A percentile compares a stretch with the other conserved stretches of the same genome.
These are phyloP conservation scores for Hermodice carunculata DNA, from an alignment of 2,888 invertebrate genomes.

Conservation along the genomic window DNA sequence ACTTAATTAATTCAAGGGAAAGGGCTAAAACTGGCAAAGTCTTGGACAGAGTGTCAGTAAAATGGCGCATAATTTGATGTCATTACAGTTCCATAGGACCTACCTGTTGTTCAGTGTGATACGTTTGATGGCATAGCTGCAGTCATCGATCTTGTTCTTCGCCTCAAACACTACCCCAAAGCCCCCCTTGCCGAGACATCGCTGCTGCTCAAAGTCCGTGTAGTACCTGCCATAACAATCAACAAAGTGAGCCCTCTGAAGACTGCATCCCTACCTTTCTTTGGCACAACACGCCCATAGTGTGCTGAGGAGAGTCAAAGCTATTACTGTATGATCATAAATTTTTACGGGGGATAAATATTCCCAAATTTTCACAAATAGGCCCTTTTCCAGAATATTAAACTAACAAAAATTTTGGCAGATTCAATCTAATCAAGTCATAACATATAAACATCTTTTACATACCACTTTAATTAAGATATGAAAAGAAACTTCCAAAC, in stretches of 20 bases:
- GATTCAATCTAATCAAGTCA: no score
- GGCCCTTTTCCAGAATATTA: no score
- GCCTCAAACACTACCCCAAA: slow-evolving; percentile 98
- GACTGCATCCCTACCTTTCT: background rate
- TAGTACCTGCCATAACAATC: slow-evolving; percentile 76
- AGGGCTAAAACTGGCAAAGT: no score
- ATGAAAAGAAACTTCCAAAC: no score
- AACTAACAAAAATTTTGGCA: no score
- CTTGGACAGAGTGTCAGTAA: no score
- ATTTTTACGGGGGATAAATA: background rate
- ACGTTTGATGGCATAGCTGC: slow-evolving; percentile 94
- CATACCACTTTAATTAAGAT: no score
- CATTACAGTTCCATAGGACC: no score
- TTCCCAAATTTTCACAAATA: no score
- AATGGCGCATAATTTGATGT: no score
- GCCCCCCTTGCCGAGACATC: slow-evolving; percentile 78
- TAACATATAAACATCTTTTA: no score
- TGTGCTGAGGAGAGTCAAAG: background rate
- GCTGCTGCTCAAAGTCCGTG: slow-evolving; percentile 79
- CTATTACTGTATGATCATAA: background rate
- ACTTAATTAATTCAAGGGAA: no score
- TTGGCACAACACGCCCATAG: background rate
- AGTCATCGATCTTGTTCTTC: slow-evolving; percentile 92
- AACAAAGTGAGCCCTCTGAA: background rate
- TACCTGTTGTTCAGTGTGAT: slow-evolving; percentile 83